These are phyloP conservation scores for Zoanthus sociatus DNA, from an alignment of 92 coral and sea anemone species.

Conservation along the genomic window DNA sequence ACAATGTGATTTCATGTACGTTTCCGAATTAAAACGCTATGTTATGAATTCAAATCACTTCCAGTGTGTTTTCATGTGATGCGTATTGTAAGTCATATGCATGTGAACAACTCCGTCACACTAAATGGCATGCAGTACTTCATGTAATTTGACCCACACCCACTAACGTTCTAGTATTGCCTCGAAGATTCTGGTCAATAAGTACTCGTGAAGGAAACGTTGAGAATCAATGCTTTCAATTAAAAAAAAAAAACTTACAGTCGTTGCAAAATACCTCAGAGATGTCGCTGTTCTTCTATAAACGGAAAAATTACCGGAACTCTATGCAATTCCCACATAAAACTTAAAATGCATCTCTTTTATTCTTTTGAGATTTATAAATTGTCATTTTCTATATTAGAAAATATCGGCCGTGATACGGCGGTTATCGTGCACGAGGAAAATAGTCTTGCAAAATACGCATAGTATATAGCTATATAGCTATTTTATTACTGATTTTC, in stretches of 20 bases:
- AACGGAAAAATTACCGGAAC: not conserved
- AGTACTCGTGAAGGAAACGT: not conserved
- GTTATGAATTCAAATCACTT: conserved; percentile 8
- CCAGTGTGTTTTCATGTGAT: not conserved
- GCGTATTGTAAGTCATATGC: not conserved
- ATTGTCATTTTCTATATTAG: not conserved
- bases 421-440: not conserved
- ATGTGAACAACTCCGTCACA: not conserved
- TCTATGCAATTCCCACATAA: conserved; percentile 1
- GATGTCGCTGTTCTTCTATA: not conserved
- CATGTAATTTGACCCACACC: not conserved
- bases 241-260: not conserved
- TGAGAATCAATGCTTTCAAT: not conserved
- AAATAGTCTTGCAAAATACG: not conserved
- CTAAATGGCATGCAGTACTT: not conserved
- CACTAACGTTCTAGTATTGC: not conserved
- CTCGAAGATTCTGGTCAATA: not conserved
- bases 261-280: not conserved
- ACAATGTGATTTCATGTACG: not conserved
- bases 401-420: not conserved
- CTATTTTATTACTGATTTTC: not conserved
- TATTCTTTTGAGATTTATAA: not conserved
- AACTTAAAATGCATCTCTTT: not conserved
- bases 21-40: not conserved
- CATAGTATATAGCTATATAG: not conserved